Percentiles rank a stretch among this genome's conserved stretches.
Conservation (phyloP, 2,797 vertebrate species). For the Malacoctenus gilli region DNA sequence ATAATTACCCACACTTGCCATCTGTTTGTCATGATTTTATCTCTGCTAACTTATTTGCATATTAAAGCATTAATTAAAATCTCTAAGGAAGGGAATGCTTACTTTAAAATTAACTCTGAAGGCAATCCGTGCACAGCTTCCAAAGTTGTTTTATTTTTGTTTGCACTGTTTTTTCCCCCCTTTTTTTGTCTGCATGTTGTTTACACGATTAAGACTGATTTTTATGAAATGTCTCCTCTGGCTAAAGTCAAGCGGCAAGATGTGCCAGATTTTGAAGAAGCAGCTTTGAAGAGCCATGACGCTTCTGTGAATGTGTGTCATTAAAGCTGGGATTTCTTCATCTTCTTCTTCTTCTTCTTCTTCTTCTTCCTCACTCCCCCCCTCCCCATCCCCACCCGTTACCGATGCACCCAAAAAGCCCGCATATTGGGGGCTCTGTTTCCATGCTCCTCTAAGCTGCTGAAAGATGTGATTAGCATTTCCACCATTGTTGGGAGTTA, state of each 20-base stretch:
- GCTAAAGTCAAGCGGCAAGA: conserved; percentile 69
- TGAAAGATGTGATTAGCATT: conserved; percentile 72
- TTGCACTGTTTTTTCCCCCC: conserved; percentile 57
- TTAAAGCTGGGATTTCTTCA: conserved; percentile 66
- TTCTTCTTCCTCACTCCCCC: conserved; percentile 29
- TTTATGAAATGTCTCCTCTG: conserved; percentile 73
- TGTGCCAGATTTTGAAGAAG: conserved; percentile 64
- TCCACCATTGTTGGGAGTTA: conserved; percentile 66
- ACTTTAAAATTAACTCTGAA: conserved; percentile 82
- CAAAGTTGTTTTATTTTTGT: conserved; percentile 74
- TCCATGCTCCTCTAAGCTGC: conserved; percentile 60
- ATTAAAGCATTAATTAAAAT: conserved; percentile 99
- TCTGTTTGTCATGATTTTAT: conserved; percentile 95
- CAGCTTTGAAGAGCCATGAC: conserved; percentile 56
- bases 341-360: conserved; percentile 37
- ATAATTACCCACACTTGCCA: conserved; percentile 97
- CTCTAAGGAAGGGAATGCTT: conserved; percentile 84
- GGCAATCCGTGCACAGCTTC: conserved; percentile 70
- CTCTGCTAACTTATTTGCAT: conserved; percentile 95
- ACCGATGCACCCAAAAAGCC: conserved; percentile 47
- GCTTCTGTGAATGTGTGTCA: conserved; percentile 73
- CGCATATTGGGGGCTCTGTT: conserved; percentile 58
- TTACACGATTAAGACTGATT: conserved; percentile 73
- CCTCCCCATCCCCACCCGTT: no score
- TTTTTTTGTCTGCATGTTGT: conserved; percentile 69